Evolutionary conservation across 2,888 invertebrate species (phyloP).

Genomic region (Ernsta delagoae): DNA sequence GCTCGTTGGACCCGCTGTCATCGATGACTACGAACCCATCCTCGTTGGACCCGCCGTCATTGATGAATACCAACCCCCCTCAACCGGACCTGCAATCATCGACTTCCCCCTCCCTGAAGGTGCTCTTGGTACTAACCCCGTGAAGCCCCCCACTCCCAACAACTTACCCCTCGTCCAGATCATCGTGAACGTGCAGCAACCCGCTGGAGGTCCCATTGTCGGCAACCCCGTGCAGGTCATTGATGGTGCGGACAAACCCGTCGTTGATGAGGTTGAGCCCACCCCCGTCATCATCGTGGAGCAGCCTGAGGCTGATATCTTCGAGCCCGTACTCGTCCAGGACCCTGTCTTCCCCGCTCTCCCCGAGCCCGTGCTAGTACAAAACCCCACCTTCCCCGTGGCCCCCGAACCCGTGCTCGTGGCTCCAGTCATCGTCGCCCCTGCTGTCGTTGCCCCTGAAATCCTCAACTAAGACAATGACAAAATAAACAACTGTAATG

Average conservation of each 20-base stretch:
- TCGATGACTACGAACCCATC: conserved; percentile 1
- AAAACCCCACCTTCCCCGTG: conserved; percentile 5
- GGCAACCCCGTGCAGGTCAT: conserved; percentile 36
- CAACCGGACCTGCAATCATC: conserved; percentile 41
- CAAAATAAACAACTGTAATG: too few species aligned
- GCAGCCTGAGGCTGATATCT: conserved; percentile 36
- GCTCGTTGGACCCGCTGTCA: background rate
- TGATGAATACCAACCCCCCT: conserved; percentile 43
- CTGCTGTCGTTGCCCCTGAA: conserved; percentile 38
- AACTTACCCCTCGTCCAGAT: conserved; percentile 49
- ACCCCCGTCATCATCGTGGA: conserved; percentile 42
- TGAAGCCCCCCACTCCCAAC: conserved; percentile 21
- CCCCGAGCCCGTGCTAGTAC: conserved; percentile 34
- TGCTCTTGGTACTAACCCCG: conserved; percentile 8
- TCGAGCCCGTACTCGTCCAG: conserved; percentile 38
- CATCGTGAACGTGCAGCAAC: conserved; percentile 42
- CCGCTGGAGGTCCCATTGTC: conserved; percentile 12
- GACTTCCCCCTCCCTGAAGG: conserved; percentile 21
- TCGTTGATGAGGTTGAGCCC: conserved; percentile 37
- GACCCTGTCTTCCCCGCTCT: conserved; percentile 7
- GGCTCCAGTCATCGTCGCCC: conserved; percentile 39
- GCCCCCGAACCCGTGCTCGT: conserved; percentile 39
- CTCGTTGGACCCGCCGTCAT: conserved; percentile 23
- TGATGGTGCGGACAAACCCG: conserved; percentile 28
- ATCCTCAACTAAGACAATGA: conserved; percentile 42